Evolutionary conservation across 2,113 vertebrate genomes (phyloP).

Genomic region (Callaeas wilsoni): DNA sequence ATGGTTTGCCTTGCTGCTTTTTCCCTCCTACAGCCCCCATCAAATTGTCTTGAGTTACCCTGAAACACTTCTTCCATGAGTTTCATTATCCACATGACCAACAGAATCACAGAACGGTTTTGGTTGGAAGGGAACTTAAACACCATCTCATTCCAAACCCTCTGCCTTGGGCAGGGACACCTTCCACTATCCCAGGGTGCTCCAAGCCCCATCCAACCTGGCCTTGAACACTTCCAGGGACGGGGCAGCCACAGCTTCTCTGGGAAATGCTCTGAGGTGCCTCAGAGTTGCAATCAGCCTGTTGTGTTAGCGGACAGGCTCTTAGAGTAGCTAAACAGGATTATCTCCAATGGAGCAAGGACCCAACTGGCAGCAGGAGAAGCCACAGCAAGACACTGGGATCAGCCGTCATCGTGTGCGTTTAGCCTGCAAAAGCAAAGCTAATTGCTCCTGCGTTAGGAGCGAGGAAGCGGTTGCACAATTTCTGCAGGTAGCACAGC

Average conservation of each 20-base stretch:
- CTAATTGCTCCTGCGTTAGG: neutral
- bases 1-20: neutral
- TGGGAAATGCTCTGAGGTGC: neutral
- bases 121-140: neutral
- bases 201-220: accelerated
- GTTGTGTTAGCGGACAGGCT: neutral
- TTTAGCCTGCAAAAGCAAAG: neutral
- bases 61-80: neutral
- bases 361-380: conserved; percentile 3
- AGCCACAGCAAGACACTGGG: neutral
- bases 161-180: neutral
- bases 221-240: neutral
- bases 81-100: neutral
- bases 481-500: conserved; percentile 50
- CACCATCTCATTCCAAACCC: neutral
- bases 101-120: neutral
- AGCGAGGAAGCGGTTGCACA: neutral
- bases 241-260: neutral
- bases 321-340: neutral
- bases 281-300: neutral
- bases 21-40: neutral
- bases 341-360: conserved; percentile 39
- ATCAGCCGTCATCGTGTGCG: neutral
- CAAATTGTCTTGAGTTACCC: neutral
- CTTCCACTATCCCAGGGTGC: neutral